These are phyloP conservation scores for Deilephila elpenor DNA, from an alignment of 2,888 invertebrate species.

Conservation along the genomic window DNA sequence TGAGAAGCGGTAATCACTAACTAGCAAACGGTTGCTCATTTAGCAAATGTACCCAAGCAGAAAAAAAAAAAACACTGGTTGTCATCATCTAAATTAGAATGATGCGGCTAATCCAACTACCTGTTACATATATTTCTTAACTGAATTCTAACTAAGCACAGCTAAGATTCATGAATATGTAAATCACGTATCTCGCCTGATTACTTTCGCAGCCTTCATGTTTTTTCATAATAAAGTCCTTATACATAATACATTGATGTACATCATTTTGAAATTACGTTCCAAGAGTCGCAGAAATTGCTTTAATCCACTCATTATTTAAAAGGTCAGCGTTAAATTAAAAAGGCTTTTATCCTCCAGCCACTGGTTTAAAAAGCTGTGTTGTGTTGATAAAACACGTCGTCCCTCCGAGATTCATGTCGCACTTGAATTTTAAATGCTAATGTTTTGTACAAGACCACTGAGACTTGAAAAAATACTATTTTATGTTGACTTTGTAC, in stretches of 20 bases:
- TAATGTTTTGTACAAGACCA: not conserved
- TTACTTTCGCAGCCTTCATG: not conserved
- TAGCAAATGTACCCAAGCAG: too few species aligned
- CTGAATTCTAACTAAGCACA: not conserved
- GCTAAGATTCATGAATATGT: not conserved
- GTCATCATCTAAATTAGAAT: too few species aligned
- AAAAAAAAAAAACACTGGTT: too few species aligned
- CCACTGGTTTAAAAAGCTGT: not conserved
- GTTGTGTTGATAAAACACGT: not conserved
- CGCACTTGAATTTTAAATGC: not conserved
- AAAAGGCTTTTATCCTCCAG: conserved; percentile 2
- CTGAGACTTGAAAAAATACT: not conserved
- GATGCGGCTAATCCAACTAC: too few species aligned
- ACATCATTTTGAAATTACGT: not conserved
- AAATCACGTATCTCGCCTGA: not conserved
- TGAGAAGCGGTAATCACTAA: too few species aligned
- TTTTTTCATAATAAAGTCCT: not conserved
- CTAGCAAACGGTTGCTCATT: too few species aligned
- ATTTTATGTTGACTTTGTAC: not conserved
- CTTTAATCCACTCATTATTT: not conserved
- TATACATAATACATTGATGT: not conserved
- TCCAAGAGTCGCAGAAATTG: conserved; percentile 1
- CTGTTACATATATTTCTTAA: too few species aligned
- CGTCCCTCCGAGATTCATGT: not conserved
- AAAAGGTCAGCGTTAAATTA: conserved; percentile 12